A percentile compares a stretch with the other conserved stretches of the same genome.
phyloP scores from a whole-genome alignment of 2,797 vertebrate species.

The Peromyscus attwateri region DNA sequence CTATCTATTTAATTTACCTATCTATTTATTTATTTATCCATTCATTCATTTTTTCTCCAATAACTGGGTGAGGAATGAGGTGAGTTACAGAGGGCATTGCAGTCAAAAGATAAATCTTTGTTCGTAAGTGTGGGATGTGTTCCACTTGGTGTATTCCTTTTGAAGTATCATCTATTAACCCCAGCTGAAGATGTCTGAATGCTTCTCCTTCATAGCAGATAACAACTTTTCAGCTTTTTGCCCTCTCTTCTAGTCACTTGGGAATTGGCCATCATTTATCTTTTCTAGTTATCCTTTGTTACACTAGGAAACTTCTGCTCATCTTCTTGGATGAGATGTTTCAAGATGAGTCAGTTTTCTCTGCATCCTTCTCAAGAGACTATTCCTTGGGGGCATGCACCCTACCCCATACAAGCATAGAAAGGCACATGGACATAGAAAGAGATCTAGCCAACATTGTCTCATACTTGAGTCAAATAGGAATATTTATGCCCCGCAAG shows the following conservation, averaged over 20 bases:
- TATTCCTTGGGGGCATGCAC: fast-evolving
- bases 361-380: not conserved
- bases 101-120: not conserved
- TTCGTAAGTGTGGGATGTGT: not conserved
- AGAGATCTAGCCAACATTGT: not conserved
- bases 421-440: not conserved
- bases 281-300: not conserved
- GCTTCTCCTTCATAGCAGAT: not conserved
- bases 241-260: not conserved
- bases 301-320: not conserved
- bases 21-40: no score
- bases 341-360: not conserved
- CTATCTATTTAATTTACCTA: no score
- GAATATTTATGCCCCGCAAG: not conserved
- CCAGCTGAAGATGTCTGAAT: not conserved
- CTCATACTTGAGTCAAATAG: not conserved
- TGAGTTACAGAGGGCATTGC: not conserved
- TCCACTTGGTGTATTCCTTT: not conserved
- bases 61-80: not conserved
- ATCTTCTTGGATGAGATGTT: not conserved
- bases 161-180: not conserved
- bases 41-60: not conserved
- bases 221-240: not conserved
- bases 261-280: not conserved
- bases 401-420: not conserved